Base-by-base conservation (phyloP, 2,797 vertebrate genomes). In the Falco cherrug region DNA sequence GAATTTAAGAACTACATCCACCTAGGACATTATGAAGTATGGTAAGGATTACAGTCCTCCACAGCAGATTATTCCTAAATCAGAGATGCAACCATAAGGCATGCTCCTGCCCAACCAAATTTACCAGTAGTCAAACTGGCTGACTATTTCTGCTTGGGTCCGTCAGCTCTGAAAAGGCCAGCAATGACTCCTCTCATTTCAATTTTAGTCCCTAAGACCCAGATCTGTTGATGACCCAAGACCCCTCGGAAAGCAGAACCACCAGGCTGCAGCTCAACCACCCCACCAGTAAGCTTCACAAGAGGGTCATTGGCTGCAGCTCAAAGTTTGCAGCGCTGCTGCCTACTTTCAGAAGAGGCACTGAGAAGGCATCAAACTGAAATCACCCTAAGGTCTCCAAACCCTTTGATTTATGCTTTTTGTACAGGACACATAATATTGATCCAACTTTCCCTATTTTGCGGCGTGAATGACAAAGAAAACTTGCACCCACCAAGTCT, bases 341-440 rank as follows among this genome's bases (percentile, higher is more conserved):
- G 13, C 16, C 53, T 22, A 8, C 31, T 67, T 92, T 47, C 35
- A 45, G 35, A 82, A 69, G 6, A 56, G 33, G 56, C 33, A 45
- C 11, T 20, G 11, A 51, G 21, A 71, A 93, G 7, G 16, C 33
- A 79, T 20, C 65, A 60, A 64, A 61, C 0, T 22, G 20, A 77
- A 82, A 76, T 48, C 6, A 82, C n/a, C 12, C 20, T 31, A 59
- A 26, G 0, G 21, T 31, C 37, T 67, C 35, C 41, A 68, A 59
- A 56, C 2, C 2, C 19, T 74, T 85, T n/a, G 7, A 39, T 28
- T 77, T 54, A 11, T 26, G 22, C 22, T 56, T 54, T 87, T 53
- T 6, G 2, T 4, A 76, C 0, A 0, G 13, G 13, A 84, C 3
- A 1, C 9, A 4, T 26, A 51, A 54, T 14, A 41, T 7, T 48